Base-by-base conservation (phyloP, 1,140 invertebrate genomes). In the Chrysomallon squamiferum region DNA sequence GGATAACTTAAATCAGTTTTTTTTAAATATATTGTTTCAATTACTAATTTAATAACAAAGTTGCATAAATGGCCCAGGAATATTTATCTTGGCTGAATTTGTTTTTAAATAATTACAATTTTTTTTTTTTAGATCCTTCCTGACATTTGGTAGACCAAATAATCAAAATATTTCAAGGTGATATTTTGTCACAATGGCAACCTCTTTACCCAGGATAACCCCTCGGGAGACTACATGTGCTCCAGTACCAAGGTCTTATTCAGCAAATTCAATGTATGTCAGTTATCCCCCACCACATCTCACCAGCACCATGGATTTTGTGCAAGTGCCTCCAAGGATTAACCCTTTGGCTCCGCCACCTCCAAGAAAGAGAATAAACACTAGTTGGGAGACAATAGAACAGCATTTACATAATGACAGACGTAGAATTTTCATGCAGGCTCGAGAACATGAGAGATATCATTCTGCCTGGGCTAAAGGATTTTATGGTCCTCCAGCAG, bases 331-430 rank as follows among this genome's bases (percentile, higher is more conserved):
- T 5, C 59, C 60, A n/a, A 61, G 78, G 15, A 66, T 83, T 5
- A 82, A 83, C 38, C 81, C 81, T 6, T 64, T 83, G 35, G 68
- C 74, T 7, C 82, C 80, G 29, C 69, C 74, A 25, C 76, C 78
- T 6, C 82, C 83, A 22, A 71, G 68, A 50, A 67, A 60, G 45
- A 54, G 80, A 27, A 79, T 83, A 27, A 81, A 79, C 56, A 65
- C 67, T 35, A 74, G 74, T 49, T 80, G 78, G 77, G 83, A 85
- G 60, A 85, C 83, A 27, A 71, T 67, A 0, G 76, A 82, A 18
- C 79, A 80, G 57, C 83, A 85, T 68, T 78, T 68, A 66, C 81
- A 84, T 41, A 85, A 85, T 72, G 78, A 84, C 52, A 75, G 74
- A 64, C 66, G 83, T 11, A 50, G 74, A 33, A 66, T 73, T 38